These are phyloP conservation scores for Parambassis ranga DNA, from an alignment of 2,797 vertebrate species.

Conservation along the genomic window DNA sequence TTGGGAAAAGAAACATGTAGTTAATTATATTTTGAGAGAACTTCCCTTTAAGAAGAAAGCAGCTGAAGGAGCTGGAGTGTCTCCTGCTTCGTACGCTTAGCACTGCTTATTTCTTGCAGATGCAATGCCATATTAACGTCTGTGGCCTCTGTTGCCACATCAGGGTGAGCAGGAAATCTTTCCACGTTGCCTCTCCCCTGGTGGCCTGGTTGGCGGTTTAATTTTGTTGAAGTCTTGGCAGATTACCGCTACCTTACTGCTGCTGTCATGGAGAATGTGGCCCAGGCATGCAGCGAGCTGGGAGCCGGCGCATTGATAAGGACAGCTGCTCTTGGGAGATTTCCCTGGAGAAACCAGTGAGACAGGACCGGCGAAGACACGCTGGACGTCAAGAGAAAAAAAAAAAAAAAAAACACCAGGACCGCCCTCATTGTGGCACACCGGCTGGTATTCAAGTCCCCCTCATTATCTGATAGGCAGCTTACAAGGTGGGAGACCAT, in stretches of 20 bases:
- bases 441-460: slow-evolving; percentile 67
- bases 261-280: slow-evolving; percentile 77
- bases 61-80: neutral
- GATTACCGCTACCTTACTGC: slow-evolving; percentile 74
- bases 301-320: slow-evolving; percentile 78
- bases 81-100: slow-evolving; percentile 29
- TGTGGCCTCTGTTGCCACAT: slow-evolving; percentile 59
- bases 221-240: slow-evolving; percentile 81
- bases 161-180: slow-evolving; percentile 75
- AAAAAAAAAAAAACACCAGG: slow-evolving; percentile 64
- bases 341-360: slow-evolving; percentile 81
- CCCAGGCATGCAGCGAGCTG: slow-evolving; percentile 60
- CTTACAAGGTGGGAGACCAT: slow-evolving; percentile 75
- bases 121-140: slow-evolving; percentile 62
- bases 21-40: neutral
- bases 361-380: slow-evolving; percentile 58
- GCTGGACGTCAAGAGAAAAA: slow-evolving; percentile 74
- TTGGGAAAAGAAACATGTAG: neutral
- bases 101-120: slow-evolving; percentile 35
- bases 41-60: slow-evolving; percentile 15
- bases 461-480: slow-evolving; percentile 80
- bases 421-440: slow-evolving; percentile 56
- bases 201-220: slow-evolving; percentile 70
- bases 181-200: slow-evolving; percentile 59
- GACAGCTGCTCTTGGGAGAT: slow-evolving; percentile 81